Base-by-base conservation (phyloP, 1,140 invertebrate genomes). In the silkworm (Bombyx mori) region DNA sequence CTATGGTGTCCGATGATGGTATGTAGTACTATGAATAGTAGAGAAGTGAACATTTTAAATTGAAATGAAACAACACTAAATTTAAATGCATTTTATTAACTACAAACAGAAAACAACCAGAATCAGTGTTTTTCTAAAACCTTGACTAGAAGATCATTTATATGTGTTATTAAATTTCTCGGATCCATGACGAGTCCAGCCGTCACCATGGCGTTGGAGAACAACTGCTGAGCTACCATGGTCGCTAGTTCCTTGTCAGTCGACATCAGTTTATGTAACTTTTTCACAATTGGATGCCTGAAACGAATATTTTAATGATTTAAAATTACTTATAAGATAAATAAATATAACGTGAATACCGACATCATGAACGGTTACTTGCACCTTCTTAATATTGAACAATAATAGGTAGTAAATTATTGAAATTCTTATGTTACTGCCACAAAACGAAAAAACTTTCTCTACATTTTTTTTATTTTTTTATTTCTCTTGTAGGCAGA, bases 181-280 rank as follows among this genome's bases (percentile, higher is more conserved):
- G 98, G 94, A 89, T 99, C 97, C 77, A 98, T 95, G 1, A 98
- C 91, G n/a, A 99, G 88, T 8, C 98, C 98, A 50, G 98, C 97
- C 22, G 93, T 93, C 6, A 99, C 94, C 96, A 99, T 97, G 1
- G 97, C 96, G 88, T 98, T 98, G 49, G 93, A 93, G 78, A 98
- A 98, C 8, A 99, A 77, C 90, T 98, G 98, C 82, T 98, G 91
- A 1, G 94, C 92, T 5, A 99, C 85, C 63, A 98, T 89, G 69
- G 93, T 91, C 0, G 96, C 97, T 57, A 99, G 86, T 66, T 95
- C 92, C 26, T 93, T 90, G 88, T 99, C 92, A 9, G 84, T 89
- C 4, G 90, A 91, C 52, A 91, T 92, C 49, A 99, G 77, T 60
- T 91, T 91, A 68, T 92, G 90, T 10, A 99, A 85, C 82, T 98